Percentiles rank a stretch among this genome's conserved stretches.
Evolutionary conservation across 2,888 invertebrate species (phyloP).

Genomic region (Tetragonula carbonaria): DNA sequence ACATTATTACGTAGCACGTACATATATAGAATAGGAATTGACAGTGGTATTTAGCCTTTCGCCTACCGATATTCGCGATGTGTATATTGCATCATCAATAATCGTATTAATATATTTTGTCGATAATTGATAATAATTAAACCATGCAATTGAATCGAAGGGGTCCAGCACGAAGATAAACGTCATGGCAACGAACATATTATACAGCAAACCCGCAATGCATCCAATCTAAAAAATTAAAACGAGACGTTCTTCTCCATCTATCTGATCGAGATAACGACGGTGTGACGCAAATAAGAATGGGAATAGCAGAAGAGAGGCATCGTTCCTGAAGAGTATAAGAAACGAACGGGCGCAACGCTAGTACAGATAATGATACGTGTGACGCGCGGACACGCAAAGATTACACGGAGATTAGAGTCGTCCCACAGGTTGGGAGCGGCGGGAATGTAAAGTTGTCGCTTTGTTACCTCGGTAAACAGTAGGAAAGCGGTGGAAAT

Average conservation of each 20-base stretch:
- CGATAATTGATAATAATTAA: too few relatives aligned
- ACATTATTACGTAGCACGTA: background rate
- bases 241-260: too few relatives aligned
- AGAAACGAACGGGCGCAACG: slow-evolving; percentile 14
- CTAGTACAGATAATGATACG: slow-evolving; percentile 30
- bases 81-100: too few relatives aligned
- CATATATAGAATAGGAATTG: background rate
- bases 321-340: background rate
- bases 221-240: too few relatives aligned
- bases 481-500: slow-evolving; percentile 67
- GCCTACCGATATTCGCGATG: too few relatives aligned
- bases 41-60: background rate
- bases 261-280: too few relatives aligned
- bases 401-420: slow-evolving; percentile 35
- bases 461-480: slow-evolving; percentile 59
- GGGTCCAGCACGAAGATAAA: background rate
- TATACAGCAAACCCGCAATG: too few relatives aligned
- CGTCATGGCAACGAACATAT: background rate
- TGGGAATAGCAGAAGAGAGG: background rate
- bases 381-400: slow-evolving; percentile 36
- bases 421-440: slow-evolving; percentile 35
- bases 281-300: background rate
- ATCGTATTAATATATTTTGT: too few relatives aligned
- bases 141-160: too few relatives aligned
- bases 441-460: slow-evolving; percentile 48